A percentile compares a stretch with the other conserved stretches of the same genome.
These are phyloP conservation scores for Incurvaria masculella DNA, from an alignment of 2,888 invertebrate species.

Conservation along the genomic window DNA sequence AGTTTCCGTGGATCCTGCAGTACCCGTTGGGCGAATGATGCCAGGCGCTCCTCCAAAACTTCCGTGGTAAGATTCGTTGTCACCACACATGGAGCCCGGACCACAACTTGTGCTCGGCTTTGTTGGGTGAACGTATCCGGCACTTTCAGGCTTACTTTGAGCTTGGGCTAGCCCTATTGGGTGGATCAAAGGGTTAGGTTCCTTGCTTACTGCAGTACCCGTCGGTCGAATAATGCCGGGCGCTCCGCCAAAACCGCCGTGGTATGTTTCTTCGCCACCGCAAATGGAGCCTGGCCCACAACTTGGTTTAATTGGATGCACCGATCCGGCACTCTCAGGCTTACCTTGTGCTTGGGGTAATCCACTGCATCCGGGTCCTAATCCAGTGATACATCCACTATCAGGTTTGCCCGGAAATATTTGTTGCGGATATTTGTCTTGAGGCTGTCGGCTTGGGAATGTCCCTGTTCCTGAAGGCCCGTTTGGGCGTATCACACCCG, in stretches of 20 bases:
- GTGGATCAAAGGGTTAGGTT: too few species aligned
- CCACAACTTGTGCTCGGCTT: not conserved
- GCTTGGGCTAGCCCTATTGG: too few species aligned
- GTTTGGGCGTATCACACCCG: constrained; percentile 2
- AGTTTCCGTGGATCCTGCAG: too few species aligned
- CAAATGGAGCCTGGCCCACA: not conserved
- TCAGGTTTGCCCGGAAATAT: too few species aligned
- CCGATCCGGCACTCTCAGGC: not conserved
- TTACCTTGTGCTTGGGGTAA: not conserved
- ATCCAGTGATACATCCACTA: too few species aligned
- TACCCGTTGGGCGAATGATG: constrained; percentile 9
- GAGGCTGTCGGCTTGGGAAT: not conserved
- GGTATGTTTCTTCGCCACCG: not conserved
- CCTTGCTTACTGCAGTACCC: constrained; percentile 10
- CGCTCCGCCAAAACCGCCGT: constrained; percentile 11
- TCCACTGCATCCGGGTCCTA: too few species aligned
- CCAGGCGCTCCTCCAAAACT: constrained; percentile 12
- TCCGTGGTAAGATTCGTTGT: not conserved
- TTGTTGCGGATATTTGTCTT: too few species aligned
- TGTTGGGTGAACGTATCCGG: too few species aligned
- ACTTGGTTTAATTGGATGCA: not conserved
- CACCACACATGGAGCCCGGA: not conserved
- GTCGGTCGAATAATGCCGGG: constrained; percentile 11
- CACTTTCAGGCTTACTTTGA: too few species aligned
- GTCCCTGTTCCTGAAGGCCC: constrained; percentile 1